phyloP scores from a whole-genome alignment of 2,113 vertebrate species.

The Hylia prasina region DNA sequence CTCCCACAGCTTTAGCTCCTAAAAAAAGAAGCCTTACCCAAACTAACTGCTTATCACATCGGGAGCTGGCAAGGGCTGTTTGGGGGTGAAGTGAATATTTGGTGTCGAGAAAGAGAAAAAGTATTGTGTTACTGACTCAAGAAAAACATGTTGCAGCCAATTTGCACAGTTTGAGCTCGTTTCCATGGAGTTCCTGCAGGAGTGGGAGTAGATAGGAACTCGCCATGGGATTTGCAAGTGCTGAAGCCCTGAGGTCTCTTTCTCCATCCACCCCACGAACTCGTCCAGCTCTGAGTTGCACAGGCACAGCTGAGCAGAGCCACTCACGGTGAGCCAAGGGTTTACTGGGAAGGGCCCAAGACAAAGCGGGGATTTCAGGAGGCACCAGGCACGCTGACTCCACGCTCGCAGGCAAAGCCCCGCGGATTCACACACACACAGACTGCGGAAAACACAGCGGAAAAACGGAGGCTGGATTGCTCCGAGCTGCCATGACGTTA shows the following conservation, averaged over 20 bases:
- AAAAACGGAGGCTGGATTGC: neutral
- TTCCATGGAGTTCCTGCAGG: constrained; percentile 35
- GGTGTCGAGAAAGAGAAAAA: neutral
- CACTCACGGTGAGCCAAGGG: neutral
- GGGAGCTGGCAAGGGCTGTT: neutral
- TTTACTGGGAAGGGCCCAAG: neutral
- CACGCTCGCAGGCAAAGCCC: neutral
- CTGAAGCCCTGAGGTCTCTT: constrained; percentile 16
- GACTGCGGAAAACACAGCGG: neutral
- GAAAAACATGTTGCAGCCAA: constrained; percentile 52
- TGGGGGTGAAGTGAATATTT: neutral
- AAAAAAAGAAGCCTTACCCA: neutral
- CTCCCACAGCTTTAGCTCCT: neutral
- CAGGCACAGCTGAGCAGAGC: neutral
- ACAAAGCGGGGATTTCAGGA: neutral
- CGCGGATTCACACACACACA: neutral
- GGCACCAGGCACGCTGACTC: neutral
- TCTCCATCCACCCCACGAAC: neutral
- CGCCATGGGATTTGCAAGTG: constrained; percentile 28
- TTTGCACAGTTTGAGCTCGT: constrained; percentile 52
- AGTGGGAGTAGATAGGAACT: constrained; percentile 53
- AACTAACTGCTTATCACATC: constrained; percentile 25
- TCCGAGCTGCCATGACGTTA: neutral
- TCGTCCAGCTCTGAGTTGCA: neutral
- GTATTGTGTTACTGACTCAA: constrained; percentile 54